A percentile compares a stretch with the other conserved stretches of the same genome.
Evolutionary conservation across 1,140 invertebrate genomes (phyloP).

Genomic region (roundworm (Caenorhabditis elegans)): WBcel235 BX284604.4:7937001-7937500

Average conservation of each 20-base stretch:
- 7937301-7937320: slow-evolving; percentile 39
- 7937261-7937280: background rate
- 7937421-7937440: slow-evolving; percentile 23
- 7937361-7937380: slow-evolving; percentile 7
- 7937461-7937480: slow-evolving; percentile 32
- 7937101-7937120: too few species aligned
- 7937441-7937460: slow-evolving; percentile 33
- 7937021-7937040: too few species aligned
- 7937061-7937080: too few species aligned
- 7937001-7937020: too few species aligned
- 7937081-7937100: too few species aligned
- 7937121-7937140: slow-evolving; percentile 36
- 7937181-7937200: slow-evolving; percentile 32
- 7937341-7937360: slow-evolving; percentile 19
- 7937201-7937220: slow-evolving; percentile 35
- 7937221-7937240: slow-evolving; percentile 34
- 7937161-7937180: slow-evolving; percentile 8
- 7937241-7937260: background rate
- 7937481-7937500: slow-evolving; percentile 34
- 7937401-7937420: background rate
- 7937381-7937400: background rate
- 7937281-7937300: background rate
- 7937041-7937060: too few species aligned
- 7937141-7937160: slow-evolving; percentile 16
- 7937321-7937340: slow-evolving; percentile 31